Base-by-base conservation (phyloP, 2,797 vertebrate genomes). In the Atherinosoma microstoma region DNA sequence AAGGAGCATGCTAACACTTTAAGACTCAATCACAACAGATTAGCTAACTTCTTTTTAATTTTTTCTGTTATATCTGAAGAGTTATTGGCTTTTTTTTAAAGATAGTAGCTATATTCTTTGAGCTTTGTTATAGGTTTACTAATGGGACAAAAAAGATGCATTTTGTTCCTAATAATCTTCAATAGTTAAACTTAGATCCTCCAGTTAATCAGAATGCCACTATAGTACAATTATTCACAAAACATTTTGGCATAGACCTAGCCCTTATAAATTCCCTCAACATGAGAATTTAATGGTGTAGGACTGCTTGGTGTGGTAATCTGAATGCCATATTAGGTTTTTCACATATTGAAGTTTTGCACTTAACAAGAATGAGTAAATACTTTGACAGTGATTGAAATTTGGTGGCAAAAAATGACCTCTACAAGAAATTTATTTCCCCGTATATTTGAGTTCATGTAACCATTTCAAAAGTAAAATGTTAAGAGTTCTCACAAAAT, bases 401-500 rank as follows among this genome's bases (percentile, higher is more conserved):
- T 45, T 20, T 45, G 15, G 13, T 42, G 3, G 13, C 34, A 42
- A 4, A 42, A 16, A 13, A 42, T 4, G 2, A 32, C 34, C 6
- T 35, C 34, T 35, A 35, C 32, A 32, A 0, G 13, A 40, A 15
- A 0, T 20, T 20, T 20, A 9, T n/a, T n/a, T 47, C 7, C 16
- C 20, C 2, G n/a, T n/a, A 47, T 47, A 47, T n/a, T 18, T 47
- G 7, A n/a, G 36, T 9, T 47, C 2, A 18, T n/a, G 7, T 5
- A 8, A 47, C 7, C 45, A 47, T n/a, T 47, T n/a, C 18, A 45
- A 20, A 18, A 45, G 18, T 45, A 38, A 75, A 64, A 30, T 34
- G 4, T 15, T 11, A 6, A 11, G 30, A 51, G 27, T n/a, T 76
- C 36, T 72, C 32, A 84, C 63, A 73, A 90, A 86, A 83, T 81